Percentiles rank a stretch among this genome's conserved stretches.
These are phyloP conservation scores for Rhombomys opimus DNA, from an alignment of 2,113 vertebrate species.

Conservation along the genomic window DNA sequence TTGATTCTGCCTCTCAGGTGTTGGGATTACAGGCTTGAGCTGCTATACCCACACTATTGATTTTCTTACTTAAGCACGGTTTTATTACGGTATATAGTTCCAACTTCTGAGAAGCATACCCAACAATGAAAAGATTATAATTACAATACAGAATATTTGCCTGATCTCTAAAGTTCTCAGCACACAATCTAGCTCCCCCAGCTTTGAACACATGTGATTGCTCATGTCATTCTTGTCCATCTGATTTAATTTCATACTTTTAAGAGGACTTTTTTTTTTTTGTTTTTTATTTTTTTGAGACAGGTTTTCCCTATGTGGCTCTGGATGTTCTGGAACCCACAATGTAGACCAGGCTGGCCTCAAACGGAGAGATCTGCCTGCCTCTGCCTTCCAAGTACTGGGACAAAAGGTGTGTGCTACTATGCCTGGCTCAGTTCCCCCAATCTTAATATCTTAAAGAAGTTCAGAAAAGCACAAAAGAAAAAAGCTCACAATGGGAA, in stretches of 20 bases:
- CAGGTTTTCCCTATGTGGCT: background rate
- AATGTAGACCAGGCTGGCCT: background rate
- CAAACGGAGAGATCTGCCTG: background rate
- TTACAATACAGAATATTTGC: background rate
- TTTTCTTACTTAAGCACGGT: background rate
- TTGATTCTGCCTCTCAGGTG: background rate
- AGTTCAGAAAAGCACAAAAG: background rate
- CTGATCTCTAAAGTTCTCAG: background rate
- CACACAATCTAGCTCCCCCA: background rate
- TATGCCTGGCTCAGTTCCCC: background rate
- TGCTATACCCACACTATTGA: background rate
- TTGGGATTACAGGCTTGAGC: background rate
- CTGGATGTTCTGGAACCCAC: background rate
- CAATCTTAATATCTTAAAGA: conserved; percentile 5
- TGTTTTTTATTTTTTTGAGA: background rate
- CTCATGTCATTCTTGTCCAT: background rate
- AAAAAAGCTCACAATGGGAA: background rate
- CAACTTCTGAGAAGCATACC: background rate
- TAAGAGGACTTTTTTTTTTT: background rate
- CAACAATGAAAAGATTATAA: background rate
- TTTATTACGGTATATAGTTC: background rate
- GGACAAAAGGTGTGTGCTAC: background rate
- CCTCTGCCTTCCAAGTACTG: background rate
- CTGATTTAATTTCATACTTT: background rate
- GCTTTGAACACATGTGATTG: background rate